Evolutionary conservation across 2,797 vertebrate genomes (phyloP).

Genomic region (Chloroceryle inda): DNA sequence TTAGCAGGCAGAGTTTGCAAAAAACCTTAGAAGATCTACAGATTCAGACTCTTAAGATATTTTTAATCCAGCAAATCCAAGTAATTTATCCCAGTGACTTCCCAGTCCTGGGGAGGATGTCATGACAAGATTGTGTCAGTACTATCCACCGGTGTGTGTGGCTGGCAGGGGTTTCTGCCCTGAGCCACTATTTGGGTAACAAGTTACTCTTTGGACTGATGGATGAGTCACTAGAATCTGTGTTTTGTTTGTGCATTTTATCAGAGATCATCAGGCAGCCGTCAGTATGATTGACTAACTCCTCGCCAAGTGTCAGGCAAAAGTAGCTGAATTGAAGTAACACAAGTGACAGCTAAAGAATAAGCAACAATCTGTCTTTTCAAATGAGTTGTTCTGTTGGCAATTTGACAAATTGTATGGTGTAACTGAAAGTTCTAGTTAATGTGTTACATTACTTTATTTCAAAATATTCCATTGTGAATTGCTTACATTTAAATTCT

Average conservation of each 20-base stretch:
- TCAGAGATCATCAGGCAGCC: conserved; percentile 69
- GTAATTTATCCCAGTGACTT: neutral
- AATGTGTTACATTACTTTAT: conserved; percentile 57
- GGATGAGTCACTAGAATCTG: conserved; percentile 57
- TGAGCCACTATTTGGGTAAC: conserved; percentile 29
- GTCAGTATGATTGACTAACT: conserved; percentile 70
- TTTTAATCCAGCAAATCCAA: neutral
- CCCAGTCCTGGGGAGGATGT: neutral
- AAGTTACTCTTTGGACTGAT: conserved; percentile 20
- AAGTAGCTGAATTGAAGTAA: conserved; percentile 62
- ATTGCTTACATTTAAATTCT: conserved; percentile 59
- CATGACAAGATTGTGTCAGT: neutral
- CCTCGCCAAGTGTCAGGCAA: conserved; percentile 28
- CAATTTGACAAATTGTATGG: conserved; percentile 61
- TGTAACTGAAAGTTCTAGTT: conserved; percentile 56
- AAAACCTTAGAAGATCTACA: neutral
- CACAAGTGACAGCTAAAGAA: conserved; percentile 71
- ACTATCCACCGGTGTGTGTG: neutral
- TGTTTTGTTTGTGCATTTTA: conserved; percentile 65
- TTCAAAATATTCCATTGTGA: conserved; percentile 65
- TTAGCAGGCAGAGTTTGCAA: neutral
- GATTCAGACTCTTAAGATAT: neutral
- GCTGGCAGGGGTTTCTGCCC: conserved; percentile 29
- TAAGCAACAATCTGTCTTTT: conserved; percentile 73
- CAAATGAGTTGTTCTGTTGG: conserved; percentile 66